phyloP scores from a whole-genome alignment of 2,888 invertebrate species.

The Mesorhabditis sp. region DNA sequence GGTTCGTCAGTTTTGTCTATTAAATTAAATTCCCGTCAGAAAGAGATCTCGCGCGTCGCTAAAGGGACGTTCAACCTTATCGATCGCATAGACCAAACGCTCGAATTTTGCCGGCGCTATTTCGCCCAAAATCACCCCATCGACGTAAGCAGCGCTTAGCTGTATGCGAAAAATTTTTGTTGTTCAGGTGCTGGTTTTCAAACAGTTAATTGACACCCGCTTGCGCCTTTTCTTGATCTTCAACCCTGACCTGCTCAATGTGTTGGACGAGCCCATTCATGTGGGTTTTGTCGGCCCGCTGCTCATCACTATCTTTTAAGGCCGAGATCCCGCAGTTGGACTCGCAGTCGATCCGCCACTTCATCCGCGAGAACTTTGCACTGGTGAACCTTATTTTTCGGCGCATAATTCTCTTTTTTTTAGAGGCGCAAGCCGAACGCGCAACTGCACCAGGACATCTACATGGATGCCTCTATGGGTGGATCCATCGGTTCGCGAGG shows the following conservation, averaged over 20 bases:
- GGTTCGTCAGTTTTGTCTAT: slow-evolving; percentile 23
- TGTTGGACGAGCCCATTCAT: background rate
- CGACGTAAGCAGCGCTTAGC: slow-evolving; percentile 76
- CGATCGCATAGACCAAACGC: slow-evolving; percentile 70
- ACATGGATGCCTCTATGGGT: too few relatives aligned
- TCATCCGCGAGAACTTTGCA: background rate
- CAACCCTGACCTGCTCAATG: slow-evolving; percentile 81
- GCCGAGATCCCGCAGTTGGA: too few relatives aligned
- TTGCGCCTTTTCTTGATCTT: slow-evolving; percentile 66
- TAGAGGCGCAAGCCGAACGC: too few relatives aligned
- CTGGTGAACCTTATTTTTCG: background rate
- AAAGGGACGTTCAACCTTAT: slow-evolving; percentile 88
- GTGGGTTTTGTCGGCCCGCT: too few relatives aligned
- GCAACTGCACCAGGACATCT: too few relatives aligned
- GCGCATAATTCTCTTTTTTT: too few relatives aligned
- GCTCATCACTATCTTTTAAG: too few relatives aligned
- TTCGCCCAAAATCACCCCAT: slow-evolving; percentile 82
- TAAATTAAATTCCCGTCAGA: too few relatives aligned
- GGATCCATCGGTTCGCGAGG: background rate
- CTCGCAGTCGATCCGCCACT: too few relatives aligned
- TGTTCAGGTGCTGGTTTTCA: slow-evolving; percentile 72
- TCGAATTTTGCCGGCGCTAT: slow-evolving; percentile 87
- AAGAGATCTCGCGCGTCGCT: slow-evolving; percentile 67
- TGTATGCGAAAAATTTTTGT: too few relatives aligned
- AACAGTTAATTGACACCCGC: slow-evolving; percentile 85